These are phyloP conservation scores for Hemicrepidius hirtus DNA, from an alignment of 2,888 invertebrate genomes.

Conservation along the genomic window DNA sequence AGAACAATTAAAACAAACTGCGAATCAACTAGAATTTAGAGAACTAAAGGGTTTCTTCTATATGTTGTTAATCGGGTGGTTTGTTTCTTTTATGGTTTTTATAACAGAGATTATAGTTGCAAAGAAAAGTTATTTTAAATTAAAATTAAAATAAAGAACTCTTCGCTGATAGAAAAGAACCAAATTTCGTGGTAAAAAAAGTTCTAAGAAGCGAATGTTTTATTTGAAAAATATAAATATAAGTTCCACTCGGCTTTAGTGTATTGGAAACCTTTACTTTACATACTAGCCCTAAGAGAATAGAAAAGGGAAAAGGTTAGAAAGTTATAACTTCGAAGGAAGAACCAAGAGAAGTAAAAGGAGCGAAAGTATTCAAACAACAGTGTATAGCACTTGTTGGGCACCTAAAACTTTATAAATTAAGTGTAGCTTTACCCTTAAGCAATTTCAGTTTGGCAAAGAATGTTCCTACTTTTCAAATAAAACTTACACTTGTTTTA, in stretches of 20 bases:
- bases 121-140: background rate
- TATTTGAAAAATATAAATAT: too few species aligned
- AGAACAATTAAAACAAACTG: background rate
- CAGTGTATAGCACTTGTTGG: conserved; percentile 17
- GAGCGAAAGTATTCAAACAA: background rate
- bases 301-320: conserved; percentile 3
- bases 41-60: background rate
- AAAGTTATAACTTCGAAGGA: conserved; percentile 3
- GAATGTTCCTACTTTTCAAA: conserved; percentile 1
- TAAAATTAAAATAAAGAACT: too few species aligned
- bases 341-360: conserved; percentile 3
- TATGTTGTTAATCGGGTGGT: conserved; percentile 3
- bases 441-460: conserved; percentile 9
- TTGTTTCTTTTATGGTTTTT: background rate
- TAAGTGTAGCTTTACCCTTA: conserved; percentile 13
- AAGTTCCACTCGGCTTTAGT: too few species aligned
- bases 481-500: conserved; percentile 1
- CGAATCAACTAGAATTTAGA: background rate
- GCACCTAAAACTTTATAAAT: conserved; percentile 22
- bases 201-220: background rate
- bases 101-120: background rate
- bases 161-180: too few species aligned
- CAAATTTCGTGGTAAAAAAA: too few species aligned
- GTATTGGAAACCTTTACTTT: too few species aligned
- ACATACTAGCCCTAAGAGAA: background rate